Evolutionary conservation across 2,888 invertebrate species (phyloP).

Genomic region (Eudasyphora cyanicolor): DNA sequence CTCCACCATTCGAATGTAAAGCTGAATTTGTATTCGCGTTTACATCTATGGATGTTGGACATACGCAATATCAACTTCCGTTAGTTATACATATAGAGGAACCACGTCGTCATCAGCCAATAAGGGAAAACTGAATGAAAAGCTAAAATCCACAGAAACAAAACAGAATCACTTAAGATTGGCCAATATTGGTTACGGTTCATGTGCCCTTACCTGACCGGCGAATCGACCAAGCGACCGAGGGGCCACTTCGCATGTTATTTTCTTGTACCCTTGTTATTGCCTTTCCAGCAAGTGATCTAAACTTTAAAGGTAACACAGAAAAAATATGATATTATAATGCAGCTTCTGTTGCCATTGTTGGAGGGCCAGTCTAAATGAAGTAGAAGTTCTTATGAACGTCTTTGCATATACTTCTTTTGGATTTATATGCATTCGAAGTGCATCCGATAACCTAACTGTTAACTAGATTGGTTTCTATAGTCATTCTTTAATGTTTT

Average conservation of each 20-base stretch:
- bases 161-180: slow-evolving; percentile 68
- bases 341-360: background rate
- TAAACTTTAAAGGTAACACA: background rate
- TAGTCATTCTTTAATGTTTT: slow-evolving; percentile 12
- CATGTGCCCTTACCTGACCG: slow-evolving; percentile 69
- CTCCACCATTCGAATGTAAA: slow-evolving; percentile 25
- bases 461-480: slow-evolving; percentile 74
- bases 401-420: background rate
- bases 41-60: too few relatives aligned
- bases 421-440: slow-evolving; percentile 6
- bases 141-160: slow-evolving; percentile 23
- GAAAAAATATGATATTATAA: slow-evolving; percentile 23
- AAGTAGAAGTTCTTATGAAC: slow-evolving; percentile 6
- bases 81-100: slow-evolving; percentile 38
- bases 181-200: slow-evolving; percentile 78
- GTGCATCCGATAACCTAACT: slow-evolving; percentile 56
- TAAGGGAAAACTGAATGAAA: slow-evolving; percentile 37
- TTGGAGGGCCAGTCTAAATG: background rate
- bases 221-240: background rate
- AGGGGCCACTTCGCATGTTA: background rate
- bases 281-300: background rate
- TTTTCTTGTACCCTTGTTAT: background rate
- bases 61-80: slow-evolving; percentile 51
- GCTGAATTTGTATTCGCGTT: slow-evolving; percentile 20
- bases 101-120: slow-evolving; percentile 7